Conservation (phyloP, 2,113 vertebrate genomes). For the Callaeas wilsoni region DNA sequence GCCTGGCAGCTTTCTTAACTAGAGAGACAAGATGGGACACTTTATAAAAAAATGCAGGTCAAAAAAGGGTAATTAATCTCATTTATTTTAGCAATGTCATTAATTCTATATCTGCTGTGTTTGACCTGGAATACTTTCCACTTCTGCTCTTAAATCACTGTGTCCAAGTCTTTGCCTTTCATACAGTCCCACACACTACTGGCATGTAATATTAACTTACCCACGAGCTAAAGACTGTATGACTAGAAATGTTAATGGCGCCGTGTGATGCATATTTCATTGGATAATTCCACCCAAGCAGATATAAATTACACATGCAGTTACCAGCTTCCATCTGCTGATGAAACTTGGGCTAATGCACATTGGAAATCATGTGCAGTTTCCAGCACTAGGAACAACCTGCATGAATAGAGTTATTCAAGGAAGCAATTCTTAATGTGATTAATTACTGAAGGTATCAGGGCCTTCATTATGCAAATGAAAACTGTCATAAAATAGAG, state of each 20-base stretch:
- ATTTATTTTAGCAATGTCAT: constrained; percentile 9
- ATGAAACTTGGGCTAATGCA: constrained; percentile 51
- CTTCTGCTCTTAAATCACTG: background rate
- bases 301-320: constrained; percentile 63
- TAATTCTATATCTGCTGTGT: background rate
- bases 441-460: constrained; percentile 59
- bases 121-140: constrained; percentile 44
- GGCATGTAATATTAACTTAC: constrained; percentile 9
- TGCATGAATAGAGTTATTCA: constrained; percentile 37
- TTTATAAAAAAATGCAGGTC: background rate
- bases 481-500: constrained; percentile 39
- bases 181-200: background rate
- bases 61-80: background rate
- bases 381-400: constrained; percentile 38
- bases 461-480: constrained; percentile 62
- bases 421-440: constrained; percentile 58
- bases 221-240: constrained; percentile 13
- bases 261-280: constrained; percentile 55
- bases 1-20: background rate
- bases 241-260: constrained; percentile 31
- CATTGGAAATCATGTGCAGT: constrained; percentile 34
- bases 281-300: constrained; percentile 54
- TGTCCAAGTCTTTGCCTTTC: background rate
- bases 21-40: background rate
- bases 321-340: constrained; percentile 63